Evolutionary conservation across 2,113 vertebrate species (phyloP).

Genomic region (Osmerus mordax): DNA sequence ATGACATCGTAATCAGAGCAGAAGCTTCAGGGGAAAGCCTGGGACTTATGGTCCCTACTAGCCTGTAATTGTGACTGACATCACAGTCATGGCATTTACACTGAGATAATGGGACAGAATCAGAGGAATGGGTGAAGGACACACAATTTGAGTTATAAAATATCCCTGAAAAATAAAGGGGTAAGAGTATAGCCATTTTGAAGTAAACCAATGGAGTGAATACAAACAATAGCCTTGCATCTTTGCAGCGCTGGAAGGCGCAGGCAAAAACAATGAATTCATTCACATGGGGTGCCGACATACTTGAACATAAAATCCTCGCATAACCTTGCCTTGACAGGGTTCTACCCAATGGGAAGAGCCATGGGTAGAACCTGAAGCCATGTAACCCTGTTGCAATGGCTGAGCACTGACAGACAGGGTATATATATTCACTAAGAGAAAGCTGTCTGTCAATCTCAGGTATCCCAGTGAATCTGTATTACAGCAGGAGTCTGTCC

Average conservation of each 20-base stretch:
- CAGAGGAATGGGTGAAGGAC: conserved; percentile 9
- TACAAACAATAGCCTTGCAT: neutral
- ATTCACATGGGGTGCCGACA: neutral
- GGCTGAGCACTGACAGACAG: conserved; percentile 49
- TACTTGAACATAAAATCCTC: neutral
- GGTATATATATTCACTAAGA: conserved; percentile 14
- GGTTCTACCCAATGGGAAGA: neutral
- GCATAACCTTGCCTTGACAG: neutral
- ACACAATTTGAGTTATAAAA: neutral
- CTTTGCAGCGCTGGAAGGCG: neutral
- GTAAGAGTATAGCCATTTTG: neutral
- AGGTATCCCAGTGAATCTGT: too few species aligned
- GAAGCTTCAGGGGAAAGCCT: conserved; percentile 37
- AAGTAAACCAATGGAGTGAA: neutral
- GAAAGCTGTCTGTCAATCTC: neutral
- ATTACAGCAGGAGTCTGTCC: neutral
- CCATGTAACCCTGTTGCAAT: conserved; percentile 42
- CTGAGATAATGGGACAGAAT: conserved; percentile 34
- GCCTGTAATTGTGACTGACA: conserved; percentile 50
- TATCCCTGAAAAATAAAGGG: neutral
- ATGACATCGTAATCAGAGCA: conserved; percentile 62
- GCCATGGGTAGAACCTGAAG: too few species aligned
- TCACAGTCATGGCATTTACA: conserved; percentile 41
- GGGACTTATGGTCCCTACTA: conserved; percentile 20
- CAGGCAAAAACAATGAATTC: neutral